A percentile compares a stretch with the other conserved stretches of the same genome.
These are phyloP conservation scores for Magallana gigas DNA, from an alignment of 1,140 invertebrate genomes.

Conservation along the genomic window DNA sequence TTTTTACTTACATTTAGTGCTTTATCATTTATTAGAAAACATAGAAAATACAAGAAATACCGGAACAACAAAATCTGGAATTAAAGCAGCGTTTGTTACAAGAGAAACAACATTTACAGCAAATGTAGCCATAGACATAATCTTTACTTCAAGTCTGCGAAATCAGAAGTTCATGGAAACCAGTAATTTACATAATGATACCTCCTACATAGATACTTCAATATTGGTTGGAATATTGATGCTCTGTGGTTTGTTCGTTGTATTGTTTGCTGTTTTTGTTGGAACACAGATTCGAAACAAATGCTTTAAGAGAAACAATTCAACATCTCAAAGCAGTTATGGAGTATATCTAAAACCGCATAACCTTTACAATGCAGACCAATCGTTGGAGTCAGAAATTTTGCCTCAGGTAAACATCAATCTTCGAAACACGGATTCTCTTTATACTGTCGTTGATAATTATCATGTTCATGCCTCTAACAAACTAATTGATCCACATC, in stretches of 20 bases:
- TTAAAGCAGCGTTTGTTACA: too few species aligned
- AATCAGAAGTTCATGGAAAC: background rate
- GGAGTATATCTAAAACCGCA: background rate
- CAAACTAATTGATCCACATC: background rate
- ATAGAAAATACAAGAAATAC: too few species aligned
- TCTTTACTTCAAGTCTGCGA: too few species aligned
- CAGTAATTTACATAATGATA: background rate
- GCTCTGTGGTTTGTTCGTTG: background rate
- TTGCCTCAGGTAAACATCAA: background rate
- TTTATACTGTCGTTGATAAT: background rate
- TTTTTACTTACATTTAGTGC: too few species aligned
- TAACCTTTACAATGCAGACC: background rate
- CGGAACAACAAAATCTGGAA: too few species aligned
- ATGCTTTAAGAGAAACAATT: background rate
- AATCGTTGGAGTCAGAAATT: background rate
- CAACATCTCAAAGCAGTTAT: too few species aligned
- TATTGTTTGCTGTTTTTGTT: background rate
- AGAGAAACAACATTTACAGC: too few species aligned
- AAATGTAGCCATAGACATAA: too few species aligned
- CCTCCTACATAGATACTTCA: background rate
- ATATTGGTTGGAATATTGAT: background rate
- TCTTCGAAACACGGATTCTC: background rate
- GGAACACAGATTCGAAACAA: constrained; percentile 3
- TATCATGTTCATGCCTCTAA: background rate
- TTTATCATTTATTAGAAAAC: too few species aligned